phyloP scores from a whole-genome alignment of 1,140 invertebrate species.

The Solenopsis invicta region DNA sequence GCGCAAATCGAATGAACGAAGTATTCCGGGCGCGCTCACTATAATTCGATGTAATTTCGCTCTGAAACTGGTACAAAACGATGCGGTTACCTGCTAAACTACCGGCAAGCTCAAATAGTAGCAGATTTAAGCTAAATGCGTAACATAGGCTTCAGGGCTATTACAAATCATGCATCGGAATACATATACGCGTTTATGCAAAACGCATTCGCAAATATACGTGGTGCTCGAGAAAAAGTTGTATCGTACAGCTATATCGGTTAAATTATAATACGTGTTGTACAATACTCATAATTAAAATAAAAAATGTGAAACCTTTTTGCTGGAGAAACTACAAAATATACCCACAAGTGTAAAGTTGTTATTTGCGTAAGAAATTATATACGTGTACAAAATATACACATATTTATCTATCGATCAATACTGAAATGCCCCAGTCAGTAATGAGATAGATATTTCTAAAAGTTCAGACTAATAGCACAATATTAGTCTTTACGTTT shows the following conservation, averaged over 20 bases:
- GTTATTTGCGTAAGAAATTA: not conserved
- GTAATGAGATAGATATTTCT: not conserved
- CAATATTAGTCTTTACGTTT: no score
- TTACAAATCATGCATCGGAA: constrained; percentile 79
- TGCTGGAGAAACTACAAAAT: not conserved
- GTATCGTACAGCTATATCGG: no score
- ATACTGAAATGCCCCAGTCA: not conserved
- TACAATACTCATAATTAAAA: not conserved
- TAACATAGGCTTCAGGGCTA: constrained; percentile 71
- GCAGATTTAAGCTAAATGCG: constrained; percentile 76
- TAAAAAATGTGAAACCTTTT: not conserved
- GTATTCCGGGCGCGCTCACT: constrained; percentile 17
- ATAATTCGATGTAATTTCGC: constrained; percentile 63
- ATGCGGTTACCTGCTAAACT: constrained; percentile 76
- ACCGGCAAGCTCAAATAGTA: constrained; percentile 75
- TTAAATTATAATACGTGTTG: not conserved
- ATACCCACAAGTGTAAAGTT: not conserved
- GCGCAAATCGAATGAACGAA: constrained; percentile 38
- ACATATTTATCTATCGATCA: not conserved
- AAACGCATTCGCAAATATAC: constrained; percentile 54
- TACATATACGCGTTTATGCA: constrained; percentile 52
- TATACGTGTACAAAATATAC: not conserved
- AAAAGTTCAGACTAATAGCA: no score
- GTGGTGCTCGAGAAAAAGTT: constrained; percentile 24
- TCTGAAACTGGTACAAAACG: constrained; percentile 65